phyloP scores from a whole-genome alignment of 2,888 invertebrate genomes.

The Lepidocyrtoides sp. region DNA sequence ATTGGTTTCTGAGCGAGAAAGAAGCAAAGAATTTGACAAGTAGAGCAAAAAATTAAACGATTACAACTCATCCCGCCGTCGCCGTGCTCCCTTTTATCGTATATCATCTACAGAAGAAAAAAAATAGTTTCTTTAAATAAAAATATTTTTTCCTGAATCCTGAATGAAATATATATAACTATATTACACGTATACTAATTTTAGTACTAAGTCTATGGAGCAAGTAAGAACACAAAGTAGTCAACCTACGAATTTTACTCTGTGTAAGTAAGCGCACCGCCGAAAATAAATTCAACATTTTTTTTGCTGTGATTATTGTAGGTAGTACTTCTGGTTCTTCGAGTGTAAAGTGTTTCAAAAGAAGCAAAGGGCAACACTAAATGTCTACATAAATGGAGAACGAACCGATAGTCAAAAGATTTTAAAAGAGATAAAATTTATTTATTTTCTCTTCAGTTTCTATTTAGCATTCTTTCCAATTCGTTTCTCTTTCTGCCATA shows the following conservation, averaged over 20 bases:
- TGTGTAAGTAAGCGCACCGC: not conserved
- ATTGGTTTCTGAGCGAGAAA: slow-evolving; percentile 8
- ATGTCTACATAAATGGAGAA: not conserved
- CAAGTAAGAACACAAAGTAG: not conserved
- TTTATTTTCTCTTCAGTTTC: slow-evolving; percentile 17
- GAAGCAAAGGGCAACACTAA: not conserved
- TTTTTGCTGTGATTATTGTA: not conserved
- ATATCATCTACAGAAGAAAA: not conserved
- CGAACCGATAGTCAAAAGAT: not conserved
- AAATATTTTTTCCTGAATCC: not conserved
- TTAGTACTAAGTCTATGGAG: too few relatives aligned
- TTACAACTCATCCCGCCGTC: slow-evolving; percentile 2
- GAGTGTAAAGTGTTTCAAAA: slow-evolving; percentile 11
- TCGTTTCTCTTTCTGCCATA: not conserved
- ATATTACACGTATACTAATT: too few relatives aligned
- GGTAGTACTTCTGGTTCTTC: not conserved
- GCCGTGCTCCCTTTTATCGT: not conserved
- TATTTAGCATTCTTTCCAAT: not conserved
- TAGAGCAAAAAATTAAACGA: slow-evolving; percentile 1
- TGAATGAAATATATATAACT: too few relatives aligned
- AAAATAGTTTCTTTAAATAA: not conserved
- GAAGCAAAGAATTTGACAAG: slow-evolving; percentile 2
- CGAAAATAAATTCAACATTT: not conserved
- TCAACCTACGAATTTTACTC: not conserved
- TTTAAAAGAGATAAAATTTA: not conserved